phyloP scores from a whole-genome alignment of 2,113 vertebrate genomes.

The Tapirus terrestris region DNA sequence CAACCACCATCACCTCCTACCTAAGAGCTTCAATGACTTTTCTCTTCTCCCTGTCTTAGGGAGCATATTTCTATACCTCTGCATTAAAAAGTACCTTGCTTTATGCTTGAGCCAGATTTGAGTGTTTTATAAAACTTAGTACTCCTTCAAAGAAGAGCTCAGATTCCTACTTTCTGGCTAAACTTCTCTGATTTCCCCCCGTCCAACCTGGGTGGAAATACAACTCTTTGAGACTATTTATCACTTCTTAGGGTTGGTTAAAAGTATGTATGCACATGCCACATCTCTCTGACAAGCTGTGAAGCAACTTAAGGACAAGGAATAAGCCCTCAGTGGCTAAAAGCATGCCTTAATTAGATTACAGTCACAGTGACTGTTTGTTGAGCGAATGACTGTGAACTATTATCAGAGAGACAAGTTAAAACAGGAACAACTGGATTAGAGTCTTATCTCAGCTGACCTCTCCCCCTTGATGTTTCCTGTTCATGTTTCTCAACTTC shows the following conservation, averaged over 20 bases:
- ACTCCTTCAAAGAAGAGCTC: not conserved
- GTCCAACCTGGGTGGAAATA: not conserved
- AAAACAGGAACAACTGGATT: slow-evolving; percentile 30
- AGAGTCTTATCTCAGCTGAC: slow-evolving; percentile 50
- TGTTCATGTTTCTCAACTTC: slow-evolving; percentile 46
- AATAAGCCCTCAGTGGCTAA: not conserved
- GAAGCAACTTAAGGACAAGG: not conserved
- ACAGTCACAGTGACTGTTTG: not conserved
- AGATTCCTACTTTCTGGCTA: not conserved
- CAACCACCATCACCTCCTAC: not conserved
- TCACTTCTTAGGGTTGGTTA: not conserved
- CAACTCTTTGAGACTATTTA: not conserved
- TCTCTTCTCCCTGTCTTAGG: not conserved
- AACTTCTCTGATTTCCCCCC: not conserved
- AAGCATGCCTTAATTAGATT: not conserved
- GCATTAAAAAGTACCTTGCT: not conserved
- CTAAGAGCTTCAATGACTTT: not conserved
- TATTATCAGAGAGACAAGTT: slow-evolving; percentile 41
- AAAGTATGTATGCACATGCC: not conserved
- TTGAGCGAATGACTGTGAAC: slow-evolving; percentile 61
- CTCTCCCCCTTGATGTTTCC: not conserved
- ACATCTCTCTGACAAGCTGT: not conserved
- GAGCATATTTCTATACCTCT: not conserved
- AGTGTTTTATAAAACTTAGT: not conserved
- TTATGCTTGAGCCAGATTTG: not conserved